Evolutionary conservation across 2,113 vertebrate genomes (phyloP).

Genomic region (Eclectus roratus): DNA sequence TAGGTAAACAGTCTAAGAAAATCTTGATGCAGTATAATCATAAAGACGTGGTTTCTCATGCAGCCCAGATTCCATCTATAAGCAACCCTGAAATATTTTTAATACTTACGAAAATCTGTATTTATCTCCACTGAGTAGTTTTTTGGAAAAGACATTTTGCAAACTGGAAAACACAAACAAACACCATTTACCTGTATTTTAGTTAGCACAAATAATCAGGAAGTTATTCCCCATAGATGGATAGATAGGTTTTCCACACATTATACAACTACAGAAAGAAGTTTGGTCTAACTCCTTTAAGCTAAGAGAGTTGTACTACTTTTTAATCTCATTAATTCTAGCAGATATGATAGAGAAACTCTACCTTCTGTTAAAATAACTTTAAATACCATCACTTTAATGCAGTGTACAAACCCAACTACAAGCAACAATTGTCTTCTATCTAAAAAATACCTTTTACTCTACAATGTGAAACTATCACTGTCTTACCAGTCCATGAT

Average conservation of each 20-base stretch:
- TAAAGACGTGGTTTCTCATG: accelerated
- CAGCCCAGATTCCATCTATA: not conserved
- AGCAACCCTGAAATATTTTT: not conserved
- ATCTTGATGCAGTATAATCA: not conserved
- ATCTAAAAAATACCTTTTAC: not conserved
- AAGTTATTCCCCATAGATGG: not conserved
- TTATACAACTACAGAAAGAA: not conserved
- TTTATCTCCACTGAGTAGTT: constrained; percentile 93
- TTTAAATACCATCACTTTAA: not conserved
- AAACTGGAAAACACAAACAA: constrained; percentile 74
- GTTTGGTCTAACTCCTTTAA: not conserved
- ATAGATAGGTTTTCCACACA: not conserved
- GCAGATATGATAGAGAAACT: accelerated
- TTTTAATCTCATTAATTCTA: not conserved
- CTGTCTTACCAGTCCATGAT: constrained; percentile 94
- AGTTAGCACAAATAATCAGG: not conserved
- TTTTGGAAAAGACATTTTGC: constrained; percentile 98
- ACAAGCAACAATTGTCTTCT: accelerated
- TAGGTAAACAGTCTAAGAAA: too few species aligned
- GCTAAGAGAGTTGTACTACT: not conserved
- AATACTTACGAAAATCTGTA: constrained; percentile 93
- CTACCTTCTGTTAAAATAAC: not conserved
- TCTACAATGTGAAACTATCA: not conserved
- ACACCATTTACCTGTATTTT: not conserved
- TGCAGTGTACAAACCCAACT: accelerated